Percentiles rank a stretch among this genome's conserved stretches.
Evolutionary conservation across 1,140 invertebrate species (phyloP).

Genomic region (Platorchestia sp.): DNA sequence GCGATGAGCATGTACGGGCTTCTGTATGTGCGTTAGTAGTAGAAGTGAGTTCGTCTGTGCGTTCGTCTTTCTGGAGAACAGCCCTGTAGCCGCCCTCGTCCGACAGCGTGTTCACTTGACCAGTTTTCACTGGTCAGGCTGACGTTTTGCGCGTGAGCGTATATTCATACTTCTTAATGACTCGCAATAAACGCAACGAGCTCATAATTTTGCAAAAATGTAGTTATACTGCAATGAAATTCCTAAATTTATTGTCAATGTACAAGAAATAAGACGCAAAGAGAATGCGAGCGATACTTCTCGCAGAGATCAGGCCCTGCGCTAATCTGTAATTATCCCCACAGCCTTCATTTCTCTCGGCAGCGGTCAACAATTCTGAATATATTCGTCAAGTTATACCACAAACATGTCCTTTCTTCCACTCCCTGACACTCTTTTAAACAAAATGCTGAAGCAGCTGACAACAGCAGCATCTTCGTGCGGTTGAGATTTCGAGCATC

Average conservation of each 20-base stretch:
- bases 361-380: constrained; percentile 35
- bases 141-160: neutral
- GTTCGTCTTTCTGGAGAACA: constrained; percentile 35
- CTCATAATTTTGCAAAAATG: neutral
- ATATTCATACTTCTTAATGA: neutral
- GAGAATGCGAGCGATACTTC: constrained; percentile 19
- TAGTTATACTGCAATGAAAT: neutral
- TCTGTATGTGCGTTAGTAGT: neutral
- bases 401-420: neutral
- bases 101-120: neutral
- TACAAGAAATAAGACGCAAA: neutral
- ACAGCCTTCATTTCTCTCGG: constrained; percentile 50
- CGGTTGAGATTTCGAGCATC: constrained; percentile 14
- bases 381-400: constrained; percentile 2
- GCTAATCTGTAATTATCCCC: constrained; percentile 54
- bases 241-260: neutral
- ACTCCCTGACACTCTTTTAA: neutral
- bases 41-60: constrained; percentile 31
- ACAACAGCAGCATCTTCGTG: neutral
- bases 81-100: constrained; percentile 42
- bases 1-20: neutral
- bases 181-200: neutral
- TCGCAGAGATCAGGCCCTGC: constrained; percentile 37
- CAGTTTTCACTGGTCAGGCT: neutral
- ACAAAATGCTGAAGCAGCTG: neutral